phyloP scores from a whole-genome alignment of 2,797 vertebrate species.

The Phoeniculus purpureus region DNA sequence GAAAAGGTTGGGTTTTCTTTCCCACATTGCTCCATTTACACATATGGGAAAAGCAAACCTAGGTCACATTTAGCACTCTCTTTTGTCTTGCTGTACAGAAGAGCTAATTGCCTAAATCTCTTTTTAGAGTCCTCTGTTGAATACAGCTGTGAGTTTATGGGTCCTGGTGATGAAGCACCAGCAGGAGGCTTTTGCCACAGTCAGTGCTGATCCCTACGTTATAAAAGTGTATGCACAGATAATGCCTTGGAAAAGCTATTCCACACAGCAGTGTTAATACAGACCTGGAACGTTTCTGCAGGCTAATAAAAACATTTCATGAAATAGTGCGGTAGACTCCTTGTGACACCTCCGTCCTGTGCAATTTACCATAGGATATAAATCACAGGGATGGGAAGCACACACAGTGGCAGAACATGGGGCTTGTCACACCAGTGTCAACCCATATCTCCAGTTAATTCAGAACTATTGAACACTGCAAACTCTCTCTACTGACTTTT shows the following conservation, averaged over 20 bases:
- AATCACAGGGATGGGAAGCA: constrained; percentile 68
- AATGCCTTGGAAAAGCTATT: constrained; percentile 19
- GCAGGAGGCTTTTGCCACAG: not conserved
- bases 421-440: constrained; percentile 43
- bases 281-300: constrained; percentile 32
- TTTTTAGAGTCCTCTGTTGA: not conserved
- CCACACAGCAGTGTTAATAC: not conserved
- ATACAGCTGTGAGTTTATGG: not conserved
- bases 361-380: constrained; percentile 66
- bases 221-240: not conserved
- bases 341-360: constrained; percentile 24
- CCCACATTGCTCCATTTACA: not conserved
- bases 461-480: not conserved
- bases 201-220: not conserved
- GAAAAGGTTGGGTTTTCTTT: not conserved
- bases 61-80: not conserved
- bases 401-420: constrained; percentile 26
- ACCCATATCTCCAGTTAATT: constrained; percentile 12
- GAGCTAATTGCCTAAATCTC: not conserved
- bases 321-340: constrained; percentile 32
- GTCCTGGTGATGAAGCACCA: not conserved
- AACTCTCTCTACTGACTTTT: not conserved
- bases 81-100: not conserved
- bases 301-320: constrained; percentile 48
- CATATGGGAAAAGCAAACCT: not conserved